These are phyloP conservation scores for Macrosiphum euphorbiae DNA, from an alignment of 2,888 invertebrate species.

Conservation along the genomic window DNA sequence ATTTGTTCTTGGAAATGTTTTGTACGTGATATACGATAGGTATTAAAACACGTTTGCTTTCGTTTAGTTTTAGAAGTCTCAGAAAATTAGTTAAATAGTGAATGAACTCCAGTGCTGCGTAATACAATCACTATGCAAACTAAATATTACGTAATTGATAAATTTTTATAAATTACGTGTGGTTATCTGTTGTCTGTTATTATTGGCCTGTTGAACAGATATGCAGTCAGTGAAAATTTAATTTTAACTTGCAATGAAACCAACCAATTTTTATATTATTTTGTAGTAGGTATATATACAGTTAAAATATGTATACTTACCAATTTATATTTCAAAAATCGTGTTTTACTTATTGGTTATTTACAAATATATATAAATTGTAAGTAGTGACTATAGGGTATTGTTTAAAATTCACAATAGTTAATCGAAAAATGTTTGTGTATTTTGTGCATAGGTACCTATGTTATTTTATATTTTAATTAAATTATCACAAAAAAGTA, in stretches of 20 bases:
- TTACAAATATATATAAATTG: too few species aligned
- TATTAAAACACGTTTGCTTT: not conserved
- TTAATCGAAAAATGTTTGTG: not conserved
- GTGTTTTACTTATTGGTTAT: too few species aligned
- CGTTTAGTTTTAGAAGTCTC: not conserved
- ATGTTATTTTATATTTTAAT: too few species aligned
- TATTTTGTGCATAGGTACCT: not conserved
- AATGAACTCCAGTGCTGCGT: not conserved
- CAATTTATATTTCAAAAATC: too few species aligned
- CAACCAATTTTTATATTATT: too few species aligned
- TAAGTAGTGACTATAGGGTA: not conserved
- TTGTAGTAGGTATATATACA: too few species aligned
- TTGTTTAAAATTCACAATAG: not conserved
- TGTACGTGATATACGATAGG: not conserved
- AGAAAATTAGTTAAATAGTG: not conserved
- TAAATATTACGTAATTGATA: not conserved
- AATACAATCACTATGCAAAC: not conserved
- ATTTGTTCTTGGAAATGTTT: constrained; percentile 4
- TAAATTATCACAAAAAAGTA: not conserved
- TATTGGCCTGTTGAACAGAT: too few species aligned
- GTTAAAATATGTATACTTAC: too few species aligned
- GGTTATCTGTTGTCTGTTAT: not conserved
- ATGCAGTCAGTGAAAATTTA: too few species aligned
- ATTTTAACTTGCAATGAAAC: too few species aligned
- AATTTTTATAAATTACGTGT: not conserved